Conservation (phyloP, 2,113 vertebrate species). For the Prietella phreatophila region DNA sequence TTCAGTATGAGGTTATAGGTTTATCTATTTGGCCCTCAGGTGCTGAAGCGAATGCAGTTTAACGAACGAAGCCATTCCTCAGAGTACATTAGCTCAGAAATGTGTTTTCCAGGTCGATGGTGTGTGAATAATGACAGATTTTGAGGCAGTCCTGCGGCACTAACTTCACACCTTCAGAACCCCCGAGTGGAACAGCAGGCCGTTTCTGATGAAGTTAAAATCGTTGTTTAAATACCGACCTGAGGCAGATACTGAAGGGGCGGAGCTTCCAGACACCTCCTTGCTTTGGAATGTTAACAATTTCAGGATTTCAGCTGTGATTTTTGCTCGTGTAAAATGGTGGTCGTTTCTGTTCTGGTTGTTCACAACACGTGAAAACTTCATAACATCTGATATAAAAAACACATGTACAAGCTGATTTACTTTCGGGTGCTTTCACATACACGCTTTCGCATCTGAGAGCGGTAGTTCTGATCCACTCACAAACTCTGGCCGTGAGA, state of each 20-base stretch:
- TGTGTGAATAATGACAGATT: slow-evolving; percentile 75
- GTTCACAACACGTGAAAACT: background rate
- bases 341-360: background rate
- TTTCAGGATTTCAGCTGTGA: background rate
- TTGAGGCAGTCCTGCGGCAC: background rate
- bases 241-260: background rate
- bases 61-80: background rate
- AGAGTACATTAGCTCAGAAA: slow-evolving; percentile 5
- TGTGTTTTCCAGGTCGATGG: slow-evolving; percentile 71
- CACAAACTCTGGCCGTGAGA: background rate
- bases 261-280: background rate
- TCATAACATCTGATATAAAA: too few relatives aligned
- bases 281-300: background rate
- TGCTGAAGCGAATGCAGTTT: background rate
- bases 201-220: background rate
- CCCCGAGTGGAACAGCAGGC: background rate
- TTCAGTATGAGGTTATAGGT: background rate
- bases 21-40: background rate
- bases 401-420: too few relatives aligned
- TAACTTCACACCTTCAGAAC: background rate
- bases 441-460: background rate
- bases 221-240: background rate
- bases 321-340: background rate
- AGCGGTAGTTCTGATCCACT: background rate
- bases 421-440: background rate